Percentiles rank a stretch among this genome's conserved stretches.
These are phyloP conservation scores for Drosophila cardini DNA, from an alignment of 1,140 invertebrate genomes.

Conservation along the genomic window DNA sequence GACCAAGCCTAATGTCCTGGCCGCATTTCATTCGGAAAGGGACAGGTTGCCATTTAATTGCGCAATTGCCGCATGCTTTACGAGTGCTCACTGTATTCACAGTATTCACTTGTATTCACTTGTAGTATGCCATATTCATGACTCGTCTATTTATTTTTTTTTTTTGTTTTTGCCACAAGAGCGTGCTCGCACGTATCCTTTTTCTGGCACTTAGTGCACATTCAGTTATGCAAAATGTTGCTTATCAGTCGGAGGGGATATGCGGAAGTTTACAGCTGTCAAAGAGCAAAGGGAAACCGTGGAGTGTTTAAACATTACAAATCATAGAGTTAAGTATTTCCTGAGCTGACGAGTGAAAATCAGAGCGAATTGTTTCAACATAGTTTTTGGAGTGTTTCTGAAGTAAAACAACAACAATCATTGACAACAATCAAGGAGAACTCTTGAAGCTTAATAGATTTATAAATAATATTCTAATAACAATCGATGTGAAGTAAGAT, in stretches of 20 bases:
- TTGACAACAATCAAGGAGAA: no score
- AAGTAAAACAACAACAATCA: no score
- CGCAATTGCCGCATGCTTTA: slow-evolving; percentile 75
- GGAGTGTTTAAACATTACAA: background rate
- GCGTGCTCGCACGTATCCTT: slow-evolving; percentile 46
- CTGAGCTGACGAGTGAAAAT: background rate
- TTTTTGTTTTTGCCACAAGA: slow-evolving; percentile 38
- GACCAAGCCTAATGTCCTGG: slow-evolving; percentile 3
- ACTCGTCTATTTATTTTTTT: slow-evolving; percentile 36
- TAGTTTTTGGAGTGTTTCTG: no score
- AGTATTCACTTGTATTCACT: slow-evolving; percentile 22
- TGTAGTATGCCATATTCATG: slow-evolving; percentile 29
- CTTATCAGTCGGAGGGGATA: slow-evolving; percentile 36
- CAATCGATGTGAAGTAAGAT: no score
- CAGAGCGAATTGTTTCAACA: background rate
- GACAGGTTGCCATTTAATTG: slow-evolving; percentile 66
- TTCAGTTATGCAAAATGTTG: slow-evolving; percentile 62
- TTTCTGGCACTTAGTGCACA: slow-evolving; percentile 12
- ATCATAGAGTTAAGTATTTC: background rate
- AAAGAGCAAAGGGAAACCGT: background rate
- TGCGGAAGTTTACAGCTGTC: background rate
- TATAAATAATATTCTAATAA: no score
- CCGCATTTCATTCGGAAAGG: slow-evolving; percentile 6
- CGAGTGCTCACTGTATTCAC: slow-evolving; percentile 52
- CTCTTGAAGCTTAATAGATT: no score